Percentiles rank a stretch among this genome's conserved stretches.
Conservation (phyloP, 2,113 vertebrate genomes). For the Galeopterus variegatus region DNA sequence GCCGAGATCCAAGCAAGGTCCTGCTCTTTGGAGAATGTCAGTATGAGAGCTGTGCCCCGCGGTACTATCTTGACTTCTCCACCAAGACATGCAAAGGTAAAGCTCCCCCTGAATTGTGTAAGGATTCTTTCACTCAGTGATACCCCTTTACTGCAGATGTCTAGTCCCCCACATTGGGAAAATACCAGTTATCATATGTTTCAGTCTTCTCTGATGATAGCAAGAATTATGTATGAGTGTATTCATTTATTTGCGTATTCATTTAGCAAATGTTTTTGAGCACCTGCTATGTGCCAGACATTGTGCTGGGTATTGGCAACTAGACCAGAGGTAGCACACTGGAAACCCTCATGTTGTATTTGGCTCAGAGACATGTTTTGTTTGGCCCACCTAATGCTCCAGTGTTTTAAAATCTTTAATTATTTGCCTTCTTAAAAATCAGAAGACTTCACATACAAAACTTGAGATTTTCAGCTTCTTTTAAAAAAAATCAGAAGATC, state of each 20-base stretch:
- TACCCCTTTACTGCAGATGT: not conserved
- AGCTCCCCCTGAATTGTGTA: not conserved
- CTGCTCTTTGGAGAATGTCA: constrained; percentile 96
- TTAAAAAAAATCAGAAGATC: not conserved
- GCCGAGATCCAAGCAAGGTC: constrained; percentile 93
- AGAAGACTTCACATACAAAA: not conserved
- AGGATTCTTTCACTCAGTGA: not conserved
- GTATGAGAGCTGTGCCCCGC: constrained; percentile 94
- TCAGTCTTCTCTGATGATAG: not conserved
- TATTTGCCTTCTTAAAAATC: constrained; percentile 34
- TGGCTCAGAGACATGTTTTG: not conserved
- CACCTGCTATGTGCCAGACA: not conserved
- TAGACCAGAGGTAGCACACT: not conserved
- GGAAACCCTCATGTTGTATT: not conserved
- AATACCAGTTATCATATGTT: not conserved
- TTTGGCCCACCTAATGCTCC: not conserved
- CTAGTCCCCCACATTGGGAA: not conserved
- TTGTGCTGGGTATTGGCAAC: not conserved
- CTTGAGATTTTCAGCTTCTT: not conserved
- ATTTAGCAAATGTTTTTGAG: not conserved
- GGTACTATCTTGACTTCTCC: constrained; percentile 95
- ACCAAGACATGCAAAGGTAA: constrained; percentile 95
- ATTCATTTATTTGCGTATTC: not conserved
- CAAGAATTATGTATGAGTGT: not conserved
- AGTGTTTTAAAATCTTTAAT: not conserved